Conservation (phyloP, 2,113 vertebrate species). For the Chiloscyllium plagiosum region DNA sequence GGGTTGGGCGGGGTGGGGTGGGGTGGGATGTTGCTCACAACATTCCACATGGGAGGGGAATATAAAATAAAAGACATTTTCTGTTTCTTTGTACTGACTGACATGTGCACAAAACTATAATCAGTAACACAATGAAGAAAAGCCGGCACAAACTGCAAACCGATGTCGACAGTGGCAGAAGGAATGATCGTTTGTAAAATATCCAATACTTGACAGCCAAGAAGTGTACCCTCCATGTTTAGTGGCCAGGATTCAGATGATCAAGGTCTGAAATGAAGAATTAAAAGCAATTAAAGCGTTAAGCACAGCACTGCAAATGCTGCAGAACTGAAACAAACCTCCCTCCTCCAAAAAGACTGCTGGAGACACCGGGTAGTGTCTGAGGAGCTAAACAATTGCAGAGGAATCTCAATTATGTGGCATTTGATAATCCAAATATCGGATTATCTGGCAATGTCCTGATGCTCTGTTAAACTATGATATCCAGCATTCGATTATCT, state of each 20-base stretch:
- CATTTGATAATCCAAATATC: too few relatives aligned
- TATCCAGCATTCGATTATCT: too few relatives aligned
- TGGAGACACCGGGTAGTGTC: background rate
- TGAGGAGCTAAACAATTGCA: too few relatives aligned
- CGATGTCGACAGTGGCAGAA: conserved; percentile 48
- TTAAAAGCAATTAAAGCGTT: conserved; percentile 37
- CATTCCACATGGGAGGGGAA: conserved; percentile 27
- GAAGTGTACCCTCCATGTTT: conserved; percentile 10
- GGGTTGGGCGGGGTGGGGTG: background rate
- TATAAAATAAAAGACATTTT: conserved; percentile 37
- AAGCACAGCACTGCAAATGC: background rate
- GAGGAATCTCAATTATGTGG: too few relatives aligned
- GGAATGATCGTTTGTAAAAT: conserved; percentile 53
- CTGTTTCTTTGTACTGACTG: conserved; percentile 19
- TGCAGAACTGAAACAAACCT: background rate
- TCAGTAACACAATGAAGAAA: background rate
- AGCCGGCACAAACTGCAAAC: conserved; percentile 33
- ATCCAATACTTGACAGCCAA: conserved; percentile 67
- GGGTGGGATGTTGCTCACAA: conserved; percentile 36
- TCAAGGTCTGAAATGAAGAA: conserved; percentile 73
- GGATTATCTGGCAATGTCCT: too few relatives aligned
- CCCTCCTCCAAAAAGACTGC: background rate
- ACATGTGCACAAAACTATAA: conserved; percentile 18
- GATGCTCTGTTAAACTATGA: too few relatives aligned
- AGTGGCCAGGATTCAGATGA: conserved; percentile 62